Base-by-base conservation (phyloP, 2,888 invertebrate species). In the Unio delphinus region DNA sequence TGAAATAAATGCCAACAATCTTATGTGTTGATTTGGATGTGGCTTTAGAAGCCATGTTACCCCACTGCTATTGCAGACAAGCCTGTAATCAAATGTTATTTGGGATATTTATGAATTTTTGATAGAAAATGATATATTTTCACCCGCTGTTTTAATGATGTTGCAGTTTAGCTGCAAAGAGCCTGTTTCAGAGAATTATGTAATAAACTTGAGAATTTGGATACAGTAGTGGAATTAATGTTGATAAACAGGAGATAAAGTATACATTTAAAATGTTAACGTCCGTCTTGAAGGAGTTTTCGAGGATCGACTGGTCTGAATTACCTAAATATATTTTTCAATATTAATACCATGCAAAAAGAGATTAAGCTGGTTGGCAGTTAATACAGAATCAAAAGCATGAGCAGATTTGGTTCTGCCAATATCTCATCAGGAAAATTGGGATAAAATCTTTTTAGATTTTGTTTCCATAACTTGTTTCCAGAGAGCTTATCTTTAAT, bases 61-160 rank as follows among this genome's bases (percentile, higher is more conserved):
- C 62, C 65, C 65, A 57, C 69, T 62, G 61, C 11, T 57, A 62
- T 70, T 65, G 45, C 45, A 45, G 45, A 45, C 45, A 54, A 65
- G 62, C n/a, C 59, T 59, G 23, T 70, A 70, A 70, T 70, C 69
- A 63, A 45, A 26, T 45, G 63, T 63, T 66, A 60, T 70, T 70
- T 34, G 23, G 26, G 45, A 59, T 17, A 67, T 70, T 70, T 70
- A 70, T 70, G 70, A 34, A 64, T 67, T 70, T 70, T 67, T 67
- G 70, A 70, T 70, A 67, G 67, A 67, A 70, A 66, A 60, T 64
- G 64, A 70, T 70, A 62, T 65, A 26, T 18, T 45, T 45, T 20
- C 65, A 23, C 69, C 61, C 60, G 66, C 69, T 70, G 69, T 61
- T 61, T 45, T n/a, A 30, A 66, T 63, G 45, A 45, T 45, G 45